Base-by-base conservation (phyloP, 2,797 vertebrate genomes). In the Yasuhikotakia modesta region DNA sequence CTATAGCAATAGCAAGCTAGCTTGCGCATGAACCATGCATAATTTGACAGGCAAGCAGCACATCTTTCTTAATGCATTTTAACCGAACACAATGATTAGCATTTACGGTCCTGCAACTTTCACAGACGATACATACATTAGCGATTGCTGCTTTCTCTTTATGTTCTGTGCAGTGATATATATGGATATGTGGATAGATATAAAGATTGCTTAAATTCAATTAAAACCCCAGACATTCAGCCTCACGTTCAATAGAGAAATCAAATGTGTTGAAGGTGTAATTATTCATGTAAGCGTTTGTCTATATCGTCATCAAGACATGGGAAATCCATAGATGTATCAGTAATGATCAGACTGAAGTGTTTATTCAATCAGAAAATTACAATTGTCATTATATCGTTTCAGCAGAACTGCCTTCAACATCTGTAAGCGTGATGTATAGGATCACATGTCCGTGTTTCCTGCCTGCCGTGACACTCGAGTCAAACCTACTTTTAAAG, bases 201-300 rank as follows among this genome's bases (percentile, higher is more conserved):
- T 53, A 68, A 12, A 57, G 68, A 52, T 61, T 43, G 14, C 35
- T n/a, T 53, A 52, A 73, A 80, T 81, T 75, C 66, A 66, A 80
- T 73, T 43, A 65, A 71, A 58, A 55, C 55, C 10, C 65, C 68
- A 70, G 12, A 57, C 21, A 4, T 70, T 58, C 17, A 35, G 57
- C 48, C 50, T 72, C 72, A 83, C 82, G 77, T 85, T 86, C 74
- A 69, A 81, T 72, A 50, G 73, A 43, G 24, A 77, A 67, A 80
- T 83, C 76, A 45, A 76, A 85, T 67, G 63, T 53, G 70, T 82
- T 65, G 73, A 83, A 84, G 74, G 70, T 84, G 43, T 84, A 82
- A 85, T 89, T 85, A 87, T 73, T 87, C 82, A 84, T 71, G 81
- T 85, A 66, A 79, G 88, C 72, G 61, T 70, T 50, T 72, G 82